Evolutionary conservation across 2,113 vertebrate genomes (phyloP).

Genomic region (Bubalus kerabau): DNA sequence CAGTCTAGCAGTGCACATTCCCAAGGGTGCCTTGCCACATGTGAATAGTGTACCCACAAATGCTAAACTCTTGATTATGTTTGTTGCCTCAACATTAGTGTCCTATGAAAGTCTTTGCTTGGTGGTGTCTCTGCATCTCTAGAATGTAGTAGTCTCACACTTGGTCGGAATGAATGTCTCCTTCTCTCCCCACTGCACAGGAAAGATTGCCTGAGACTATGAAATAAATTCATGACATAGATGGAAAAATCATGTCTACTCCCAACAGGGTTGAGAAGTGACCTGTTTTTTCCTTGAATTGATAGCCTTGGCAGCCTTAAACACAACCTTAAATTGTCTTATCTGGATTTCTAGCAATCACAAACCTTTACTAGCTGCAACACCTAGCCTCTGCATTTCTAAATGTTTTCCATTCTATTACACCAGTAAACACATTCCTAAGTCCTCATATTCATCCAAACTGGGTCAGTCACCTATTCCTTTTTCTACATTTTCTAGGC

Average conservation of each 20-base stretch:
- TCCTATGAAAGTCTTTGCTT: background rate
- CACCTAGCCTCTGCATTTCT: background rate
- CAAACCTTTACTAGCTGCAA: background rate
- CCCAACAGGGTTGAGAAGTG: background rate
- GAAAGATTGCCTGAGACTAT: background rate
- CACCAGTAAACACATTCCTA: background rate
- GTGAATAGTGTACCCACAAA: accelerated
- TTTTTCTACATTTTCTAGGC: background rate
- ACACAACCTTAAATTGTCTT: background rate
- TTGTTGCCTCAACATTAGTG: background rate
- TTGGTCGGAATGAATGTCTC: background rate
- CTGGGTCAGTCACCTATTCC: background rate
- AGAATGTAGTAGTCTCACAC: background rate
- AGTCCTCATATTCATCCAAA: background rate
- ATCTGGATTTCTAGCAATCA: background rate
- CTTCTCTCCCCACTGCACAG: background rate
- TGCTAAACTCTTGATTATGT: background rate
- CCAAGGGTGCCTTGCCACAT: background rate
- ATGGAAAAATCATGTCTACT: background rate
- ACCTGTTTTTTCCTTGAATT: background rate
- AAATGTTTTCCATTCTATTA: background rate
- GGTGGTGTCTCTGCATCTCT: background rate
- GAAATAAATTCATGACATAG: too few relatives aligned
- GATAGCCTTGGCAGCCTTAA: background rate
- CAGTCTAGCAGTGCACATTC: accelerated